These are phyloP conservation scores for Channallabes apus DNA, from an alignment of 2,797 vertebrate genomes.

Conservation along the genomic window DNA sequence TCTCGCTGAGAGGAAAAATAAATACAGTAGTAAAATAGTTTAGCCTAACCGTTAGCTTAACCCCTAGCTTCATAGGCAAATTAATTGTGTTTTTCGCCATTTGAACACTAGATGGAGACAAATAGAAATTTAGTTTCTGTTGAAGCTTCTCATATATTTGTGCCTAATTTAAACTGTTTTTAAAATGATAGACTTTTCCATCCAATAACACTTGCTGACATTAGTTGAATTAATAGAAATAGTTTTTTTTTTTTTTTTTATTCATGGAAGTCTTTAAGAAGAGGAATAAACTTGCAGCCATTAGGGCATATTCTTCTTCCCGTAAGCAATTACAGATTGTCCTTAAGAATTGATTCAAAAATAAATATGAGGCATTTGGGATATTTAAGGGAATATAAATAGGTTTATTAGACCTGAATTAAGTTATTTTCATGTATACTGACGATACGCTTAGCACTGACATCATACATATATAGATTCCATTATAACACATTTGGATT, in stretches of 20 bases:
- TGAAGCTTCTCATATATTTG: neutral
- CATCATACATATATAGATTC: neutral
- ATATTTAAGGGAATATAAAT: neutral
- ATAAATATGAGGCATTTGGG: neutral
- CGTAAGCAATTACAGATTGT: neutral
- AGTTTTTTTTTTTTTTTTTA: neutral
- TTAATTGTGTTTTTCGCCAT: neutral
- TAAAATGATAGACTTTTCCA: neutral
- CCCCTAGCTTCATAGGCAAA: neutral
- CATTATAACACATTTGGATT: neutral
- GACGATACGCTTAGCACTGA: neutral
- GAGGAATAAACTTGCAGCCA: neutral
- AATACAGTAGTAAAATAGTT: neutral
- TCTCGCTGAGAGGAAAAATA: neutral
- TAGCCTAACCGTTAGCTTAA: neutral
- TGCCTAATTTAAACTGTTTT: neutral
- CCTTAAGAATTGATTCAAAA: neutral
- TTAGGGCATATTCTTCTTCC: neutral
- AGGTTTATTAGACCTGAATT: neutral
- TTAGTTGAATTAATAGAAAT: neutral
- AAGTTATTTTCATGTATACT: neutral
- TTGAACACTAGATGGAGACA: constrained; percentile 28
- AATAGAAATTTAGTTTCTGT: neutral
- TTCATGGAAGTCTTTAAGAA: neutral
- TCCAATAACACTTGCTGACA: neutral